Base-by-base conservation (phyloP, 2,888 invertebrate species). In the Drosophila pseudotakahashii region DNA sequence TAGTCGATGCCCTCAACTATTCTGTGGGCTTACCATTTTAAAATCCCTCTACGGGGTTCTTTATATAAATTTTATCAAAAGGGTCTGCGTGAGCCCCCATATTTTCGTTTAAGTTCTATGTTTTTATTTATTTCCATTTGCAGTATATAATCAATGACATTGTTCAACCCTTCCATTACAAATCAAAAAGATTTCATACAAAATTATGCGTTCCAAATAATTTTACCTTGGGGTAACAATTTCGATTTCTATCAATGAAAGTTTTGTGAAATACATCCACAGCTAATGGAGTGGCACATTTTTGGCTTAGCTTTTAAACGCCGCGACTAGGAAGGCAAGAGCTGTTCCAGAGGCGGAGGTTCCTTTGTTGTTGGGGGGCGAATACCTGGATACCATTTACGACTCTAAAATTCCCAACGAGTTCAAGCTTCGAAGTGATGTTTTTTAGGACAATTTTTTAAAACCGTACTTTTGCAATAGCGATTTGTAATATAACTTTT, bases 251-350 rank as follows among this genome's bases (percentile, higher is more conserved):
- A 89, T 82, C 89, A 78, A 89, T 81, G 64, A 62, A 75, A 68
- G 51, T 52, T 72, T 34, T 62, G 51, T 48, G 51, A 71, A 75
- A 73, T 75, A 70, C 51, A 67, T 64, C 50, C 36, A 58, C 44
- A 45, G 45, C 85, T 83, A 81, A 82, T 89, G 85, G 88, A 72
- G 89, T 82, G 89, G 88, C 85, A 84, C 72, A 82, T 81, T 81
- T 88, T 80, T 71, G 85, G 85, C 79, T 84, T 78, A 77, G 89
- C 87, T 75, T 75, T 88, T 77, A 83, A 84, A 88, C 81, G 72
- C 51, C 57, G 70, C 44, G 60, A 76, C 62, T 60, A 67, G 67
- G 70, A 70, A 66, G 67, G 64, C 45, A 51, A 26, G 32, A 34
- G 32, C 30, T n/a, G 1, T 14, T n/a, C 7, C 61, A 64, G 66